A percentile compares a stretch with the other conserved stretches of the same genome.
These are phyloP conservation scores for Pampus argenteus DNA, from an alignment of 2,797 vertebrate genomes.

Conservation along the genomic window DNA sequence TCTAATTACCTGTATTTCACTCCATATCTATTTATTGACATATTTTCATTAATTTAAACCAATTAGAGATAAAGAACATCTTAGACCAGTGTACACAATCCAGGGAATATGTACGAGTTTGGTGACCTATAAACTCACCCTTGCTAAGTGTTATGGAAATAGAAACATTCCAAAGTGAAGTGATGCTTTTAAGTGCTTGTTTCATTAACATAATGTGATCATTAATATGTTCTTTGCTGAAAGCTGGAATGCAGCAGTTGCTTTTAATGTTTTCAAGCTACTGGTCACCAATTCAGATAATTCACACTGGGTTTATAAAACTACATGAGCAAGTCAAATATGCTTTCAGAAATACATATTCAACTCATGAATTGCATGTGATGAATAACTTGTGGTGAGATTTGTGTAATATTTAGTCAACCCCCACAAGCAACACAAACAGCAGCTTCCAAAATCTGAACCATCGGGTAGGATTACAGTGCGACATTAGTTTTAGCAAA, in stretches of 20 bases:
- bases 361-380: background rate
- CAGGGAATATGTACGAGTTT: constrained; percentile 8
- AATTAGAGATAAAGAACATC: constrained; percentile 12
- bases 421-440: too few relatives aligned
- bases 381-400: background rate
- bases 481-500: too few relatives aligned
- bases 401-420: too few relatives aligned
- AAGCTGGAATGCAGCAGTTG: background rate
- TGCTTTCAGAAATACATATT: background rate
- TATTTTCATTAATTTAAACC: constrained; percentile 10
- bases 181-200: constrained; percentile 30
- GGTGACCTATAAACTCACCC: constrained; percentile 1
- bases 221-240: constrained; percentile 6
- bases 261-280: constrained; percentile 9
- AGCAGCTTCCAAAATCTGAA: too few relatives aligned
- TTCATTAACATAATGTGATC: constrained; percentile 13
- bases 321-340: background rate
- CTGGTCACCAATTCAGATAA: background rate
- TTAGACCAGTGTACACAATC: constrained; percentile 7
- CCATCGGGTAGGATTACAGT: too few relatives aligned
- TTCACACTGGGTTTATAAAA: constrained; percentile 11
- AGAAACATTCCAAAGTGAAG: constrained; percentile 18
- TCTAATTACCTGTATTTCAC: background rate
- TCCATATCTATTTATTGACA: background rate
- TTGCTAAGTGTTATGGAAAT: constrained; percentile 19